Evolutionary conservation across 92 coral and sea anemone genomes (phyloP), one percentile per base, ranked within the genome.

Genomic region (Phymanthus crucifer): DNA sequence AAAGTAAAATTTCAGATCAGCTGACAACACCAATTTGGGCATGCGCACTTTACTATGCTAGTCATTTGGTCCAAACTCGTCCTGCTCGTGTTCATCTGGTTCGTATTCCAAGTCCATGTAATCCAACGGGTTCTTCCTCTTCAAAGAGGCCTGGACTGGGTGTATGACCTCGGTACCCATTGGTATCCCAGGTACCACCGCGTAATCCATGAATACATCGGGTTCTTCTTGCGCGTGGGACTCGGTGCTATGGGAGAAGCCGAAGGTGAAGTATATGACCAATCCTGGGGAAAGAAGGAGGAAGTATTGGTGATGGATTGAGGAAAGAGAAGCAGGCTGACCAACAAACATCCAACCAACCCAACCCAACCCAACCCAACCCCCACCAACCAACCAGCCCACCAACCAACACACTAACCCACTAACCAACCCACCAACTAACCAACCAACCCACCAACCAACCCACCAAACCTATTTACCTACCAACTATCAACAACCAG

Each of bases 161-260:
- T 43, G 33, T 47, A 72, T 68, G 48, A 68, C 57, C 40, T 70
- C 84, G 31, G 86, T 82, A 14, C 86, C 80, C 71, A 66, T 74
- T 16, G 86, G 86, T 40, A 82, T 27, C 10, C 67, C 72, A 13
- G 86, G 86, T 7, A 82, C 71, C 1, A 74, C 66, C 0, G 86
- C 74, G 56, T 46, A 82, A 6, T 82, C 86, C 71, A 61, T 73
- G 31, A 52, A 32, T 4, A 57, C 65, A 9, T 74, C 74, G 8
- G 31, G 56, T 17, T 57, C 76, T 46, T 77, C 88, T 17, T 87
- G 86, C 48, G 36, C 79, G 47, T 78, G 80, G 36, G 90, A 80
- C 78, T 91, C 95, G 34, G 80, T 79, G 23, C 95, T 91, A 80
- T 91, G 91, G 34, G 68, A 66, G 40, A 72, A 84, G 47, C 90